Evolutionary conservation across 2,113 vertebrate species (phyloP), one percentile per base, ranked within the genome.

Genomic region (Jacana jacana): DNA sequence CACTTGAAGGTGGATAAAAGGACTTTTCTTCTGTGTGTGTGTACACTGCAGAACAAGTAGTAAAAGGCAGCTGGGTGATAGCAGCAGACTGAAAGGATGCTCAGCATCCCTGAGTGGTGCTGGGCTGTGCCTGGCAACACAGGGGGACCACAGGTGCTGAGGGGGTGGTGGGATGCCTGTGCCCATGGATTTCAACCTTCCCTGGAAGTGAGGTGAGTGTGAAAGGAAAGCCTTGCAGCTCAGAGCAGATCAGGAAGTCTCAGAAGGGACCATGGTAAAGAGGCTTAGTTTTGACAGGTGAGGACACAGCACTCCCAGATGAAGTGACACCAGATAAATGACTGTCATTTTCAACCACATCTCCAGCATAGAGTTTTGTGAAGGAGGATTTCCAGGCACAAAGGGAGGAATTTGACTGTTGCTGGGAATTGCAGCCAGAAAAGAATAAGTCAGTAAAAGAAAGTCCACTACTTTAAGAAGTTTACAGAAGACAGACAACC

Each of bases 271-370:
- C 1, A 0, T 11, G 11, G 31, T 66, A 51, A 77, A 88, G 93
- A 80, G 69, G 77, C 33, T 96, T 58, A n/a, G 22, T 91, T 91
- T 73, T 96, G 96, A 94, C 94, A 95, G 73, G 75, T 87, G 84
- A 81, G 72, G 65, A 48, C 65, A 35, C 4, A 2, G 60, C 46
- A 42, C n/a, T 91, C 82, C 79, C 79, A 64, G 75, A 10, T 87
- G 93, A 82, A 72, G 52, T 76, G 77, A 42, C 91, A 88, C 76
- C 65, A 87, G 79, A 89, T 91, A 94, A 96, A 93, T 85, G 52
- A 51, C 75, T 93, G 75, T 83, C 78, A 65, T 91, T 96, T 94
- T 88, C 68, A 83, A 20, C 49, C 2, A 1, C 57, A 46, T 89
- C 72, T 88, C 73, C 0, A 0, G 57, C 4, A 1, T 22, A 1